A percentile compares a stretch with the other conserved stretches of the same genome.
Conservation (phyloP, 2,888 invertebrate species). For the Morpho achilles region DNA sequence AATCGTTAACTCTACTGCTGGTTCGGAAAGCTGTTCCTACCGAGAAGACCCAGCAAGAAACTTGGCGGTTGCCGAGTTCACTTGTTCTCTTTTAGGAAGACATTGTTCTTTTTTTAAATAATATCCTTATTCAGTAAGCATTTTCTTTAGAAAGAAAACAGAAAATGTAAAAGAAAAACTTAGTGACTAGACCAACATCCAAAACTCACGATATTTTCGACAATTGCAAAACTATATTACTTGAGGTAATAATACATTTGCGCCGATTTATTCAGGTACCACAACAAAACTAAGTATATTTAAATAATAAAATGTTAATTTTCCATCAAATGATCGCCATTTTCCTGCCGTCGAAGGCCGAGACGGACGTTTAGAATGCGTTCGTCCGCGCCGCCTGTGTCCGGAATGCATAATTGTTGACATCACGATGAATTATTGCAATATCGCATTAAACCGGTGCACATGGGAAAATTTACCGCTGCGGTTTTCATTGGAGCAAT, state of each 20-base stretch:
- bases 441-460: constrained; percentile 21
- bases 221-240: neutral
- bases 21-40: too few species aligned
- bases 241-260: too few species aligned
- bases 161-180: too few species aligned
- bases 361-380: constrained; percentile 36
- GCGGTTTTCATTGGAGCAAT: neutral
- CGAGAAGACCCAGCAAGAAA: too few species aligned
- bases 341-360: constrained; percentile 63
- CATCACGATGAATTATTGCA: constrained; percentile 29
- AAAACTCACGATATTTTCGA: too few species aligned
- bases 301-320: constrained; percentile 57
- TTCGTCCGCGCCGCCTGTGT: constrained; percentile 24
- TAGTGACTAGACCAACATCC: too few species aligned
- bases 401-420: constrained; percentile 30
- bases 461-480: constrained; percentile 20
- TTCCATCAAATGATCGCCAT: constrained; percentile 54
- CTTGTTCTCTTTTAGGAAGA: too few species aligned
- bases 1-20: too few species aligned
- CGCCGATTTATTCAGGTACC: neutral
- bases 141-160: too few species aligned
- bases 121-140: too few species aligned
- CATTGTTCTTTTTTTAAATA: too few species aligned
- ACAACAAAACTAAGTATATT: constrained; percentile 22
- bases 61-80: too few species aligned